Evolutionary conservation across 2,888 invertebrate genomes (phyloP).

Genomic region (Eurytoma californica): DNA sequence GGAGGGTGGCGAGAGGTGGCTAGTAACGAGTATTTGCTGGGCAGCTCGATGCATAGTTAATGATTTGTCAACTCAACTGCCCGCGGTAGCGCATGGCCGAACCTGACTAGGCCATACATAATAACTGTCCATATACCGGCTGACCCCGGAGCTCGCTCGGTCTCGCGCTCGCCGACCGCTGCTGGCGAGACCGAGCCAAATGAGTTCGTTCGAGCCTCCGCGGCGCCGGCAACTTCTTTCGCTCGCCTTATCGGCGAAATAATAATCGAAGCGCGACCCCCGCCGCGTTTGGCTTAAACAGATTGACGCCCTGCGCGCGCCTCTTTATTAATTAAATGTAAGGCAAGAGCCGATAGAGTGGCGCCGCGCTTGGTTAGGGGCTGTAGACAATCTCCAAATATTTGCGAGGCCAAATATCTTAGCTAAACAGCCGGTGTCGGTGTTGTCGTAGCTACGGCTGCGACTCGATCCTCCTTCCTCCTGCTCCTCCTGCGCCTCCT

Average conservation of each 20-base stretch:
- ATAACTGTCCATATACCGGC: slow-evolving; percentile 64
- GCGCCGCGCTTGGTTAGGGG: slow-evolving; percentile 30
- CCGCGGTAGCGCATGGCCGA: slow-evolving; percentile 62
- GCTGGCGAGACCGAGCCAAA: not conserved
- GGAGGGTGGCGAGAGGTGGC: slow-evolving; percentile 55
- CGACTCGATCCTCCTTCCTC: not conserved
- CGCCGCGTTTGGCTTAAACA: not conserved
- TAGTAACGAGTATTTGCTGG: slow-evolving; percentile 75
- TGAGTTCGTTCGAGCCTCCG: too few species aligned
- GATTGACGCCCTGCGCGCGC: slow-evolving; percentile 8
- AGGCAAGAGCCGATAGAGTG: slow-evolving; percentile 68
- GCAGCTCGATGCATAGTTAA: slow-evolving; percentile 75
- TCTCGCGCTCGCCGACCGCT: not conserved
- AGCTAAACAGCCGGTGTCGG: slow-evolving; percentile 72
- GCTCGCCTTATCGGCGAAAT: too few species aligned
- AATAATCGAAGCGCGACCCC: too few species aligned
- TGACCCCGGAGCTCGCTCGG: slow-evolving; percentile 20
- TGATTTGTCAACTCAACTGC: slow-evolving; percentile 74
- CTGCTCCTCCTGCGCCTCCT: not conserved
- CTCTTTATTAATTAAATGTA: slow-evolving; percentile 69
- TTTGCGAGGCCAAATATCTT: slow-evolving; percentile 75
- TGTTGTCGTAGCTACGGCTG: slow-evolving; percentile 40
- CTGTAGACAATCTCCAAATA: slow-evolving; percentile 74
- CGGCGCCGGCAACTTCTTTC: too few species aligned
- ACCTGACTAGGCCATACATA: slow-evolving; percentile 72